Conservation (phyloP, 2,888 invertebrate genomes). For the Tillus elongatus region DNA sequence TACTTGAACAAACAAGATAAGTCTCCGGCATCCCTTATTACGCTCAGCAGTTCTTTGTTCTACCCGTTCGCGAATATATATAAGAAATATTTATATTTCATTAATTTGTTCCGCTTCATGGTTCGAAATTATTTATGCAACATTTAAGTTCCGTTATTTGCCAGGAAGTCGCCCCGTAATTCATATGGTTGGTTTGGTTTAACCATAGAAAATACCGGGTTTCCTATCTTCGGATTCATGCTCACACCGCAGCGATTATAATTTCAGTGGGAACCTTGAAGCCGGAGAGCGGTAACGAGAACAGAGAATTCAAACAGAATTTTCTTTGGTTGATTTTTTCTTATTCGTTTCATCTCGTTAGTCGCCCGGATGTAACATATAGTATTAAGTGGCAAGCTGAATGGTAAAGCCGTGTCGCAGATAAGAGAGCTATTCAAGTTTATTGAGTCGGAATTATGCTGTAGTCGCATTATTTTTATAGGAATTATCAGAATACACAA, state of each 20-base stretch:
- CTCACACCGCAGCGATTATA: slow-evolving; percentile 24
- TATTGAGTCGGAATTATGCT: too few relatives aligned
- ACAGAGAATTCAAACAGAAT: too few relatives aligned
- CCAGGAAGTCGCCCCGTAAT: slow-evolving; percentile 32
- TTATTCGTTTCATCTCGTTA: too few relatives aligned
- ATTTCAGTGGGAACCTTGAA: slow-evolving; percentile 15
- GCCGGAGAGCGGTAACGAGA: too few relatives aligned
- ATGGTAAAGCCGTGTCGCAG: too few relatives aligned
- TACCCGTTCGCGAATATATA: neutral
- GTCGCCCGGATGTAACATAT: too few relatives aligned
- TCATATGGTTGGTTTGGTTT: slow-evolving; percentile 29
- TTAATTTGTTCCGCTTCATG: slow-evolving; percentile 30
- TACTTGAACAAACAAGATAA: slow-evolving; percentile 2
- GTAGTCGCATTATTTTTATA: too few relatives aligned
- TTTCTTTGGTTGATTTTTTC: too few relatives aligned
- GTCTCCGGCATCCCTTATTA: neutral
- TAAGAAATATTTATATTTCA: slow-evolving; percentile 33
- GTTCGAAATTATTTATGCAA: slow-evolving; percentile 32
- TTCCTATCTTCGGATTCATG: slow-evolving; percentile 28
- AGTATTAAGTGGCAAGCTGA: too few relatives aligned
- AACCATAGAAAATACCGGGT: slow-evolving; percentile 28
- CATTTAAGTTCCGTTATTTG: slow-evolving; percentile 36
- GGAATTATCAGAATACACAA: too few relatives aligned
- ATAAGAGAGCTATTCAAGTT: too few relatives aligned
- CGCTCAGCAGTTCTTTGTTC: neutral